A percentile compares a stretch with the other conserved stretches of the same genome.
Conservation (phyloP, 2,888 invertebrate species). For the Chironomus tentans region DNA sequence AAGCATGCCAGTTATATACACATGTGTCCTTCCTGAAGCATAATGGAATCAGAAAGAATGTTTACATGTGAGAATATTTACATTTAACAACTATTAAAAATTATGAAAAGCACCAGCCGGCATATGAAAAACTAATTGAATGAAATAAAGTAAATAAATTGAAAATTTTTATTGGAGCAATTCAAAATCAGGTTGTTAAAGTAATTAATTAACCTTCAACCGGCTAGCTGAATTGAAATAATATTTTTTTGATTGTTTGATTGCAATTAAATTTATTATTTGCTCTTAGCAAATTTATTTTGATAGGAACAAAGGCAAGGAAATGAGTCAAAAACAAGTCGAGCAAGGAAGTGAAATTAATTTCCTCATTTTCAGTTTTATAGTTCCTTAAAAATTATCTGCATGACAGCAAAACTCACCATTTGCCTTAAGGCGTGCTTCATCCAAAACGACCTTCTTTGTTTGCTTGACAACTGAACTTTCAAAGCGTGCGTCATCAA, state of each 20-base stretch:
- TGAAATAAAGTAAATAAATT: too few relatives aligned
- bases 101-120: neutral
- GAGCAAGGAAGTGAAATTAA: constrained; percentile 17
- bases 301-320: too few relatives aligned
- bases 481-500: constrained; percentile 96
- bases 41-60: neutral
- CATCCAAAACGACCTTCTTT: constrained; percentile 84
- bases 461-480: constrained; percentile 91
- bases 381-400: neutral
- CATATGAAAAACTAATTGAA: neutral
- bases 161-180: too few relatives aligned
- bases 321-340: too few relatives aligned
- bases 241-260: too few relatives aligned
- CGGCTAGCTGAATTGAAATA: neutral
- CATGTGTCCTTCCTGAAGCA: neutral
- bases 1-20: too few relatives aligned
- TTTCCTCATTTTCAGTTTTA: constrained; percentile 6
- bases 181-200: too few relatives aligned
- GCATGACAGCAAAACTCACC: constrained; percentile 49
- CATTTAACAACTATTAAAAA: too few relatives aligned
- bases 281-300: too few relatives aligned
- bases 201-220: neutral
- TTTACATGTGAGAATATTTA: too few relatives aligned
- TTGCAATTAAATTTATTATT: too few relatives aligned
- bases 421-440: constrained; percentile 79